Conservation (phyloP, 2,888 invertebrate genomes). For the Heterodera filipjevi region DNA sequence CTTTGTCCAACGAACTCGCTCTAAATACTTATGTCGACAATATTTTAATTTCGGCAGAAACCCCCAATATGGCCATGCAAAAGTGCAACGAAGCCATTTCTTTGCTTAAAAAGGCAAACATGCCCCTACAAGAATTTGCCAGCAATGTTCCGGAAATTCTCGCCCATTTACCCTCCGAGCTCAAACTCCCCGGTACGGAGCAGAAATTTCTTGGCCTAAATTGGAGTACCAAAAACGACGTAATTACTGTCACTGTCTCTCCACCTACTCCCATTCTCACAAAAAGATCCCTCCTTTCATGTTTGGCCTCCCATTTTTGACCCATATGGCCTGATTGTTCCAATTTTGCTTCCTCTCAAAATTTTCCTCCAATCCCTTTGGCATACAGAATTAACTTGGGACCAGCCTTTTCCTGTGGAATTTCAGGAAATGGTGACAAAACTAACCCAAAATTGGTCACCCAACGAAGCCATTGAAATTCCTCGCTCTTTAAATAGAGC, state of each 20-base stretch:
- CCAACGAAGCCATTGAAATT: not conserved
- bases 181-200: not conserved
- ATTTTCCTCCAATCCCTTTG: constrained; percentile 28
- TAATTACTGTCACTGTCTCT: not conserved
- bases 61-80: not conserved
- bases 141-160: not conserved
- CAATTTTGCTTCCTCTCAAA: constrained; percentile 26
- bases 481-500: not conserved
- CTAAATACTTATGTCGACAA: constrained; percentile 42
- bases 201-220: constrained; percentile 29
- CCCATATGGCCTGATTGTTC: constrained; percentile 32
- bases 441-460: not conserved
- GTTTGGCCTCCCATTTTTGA: constrained; percentile 33
- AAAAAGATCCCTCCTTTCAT: constrained; percentile 29
- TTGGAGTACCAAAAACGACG: constrained; percentile 21
- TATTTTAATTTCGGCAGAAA: constrained; percentile 19
- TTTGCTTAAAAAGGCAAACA: too few species aligned
- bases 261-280: constrained; percentile 7
- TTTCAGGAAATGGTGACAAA: constrained; percentile 13
- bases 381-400: constrained; percentile 23
- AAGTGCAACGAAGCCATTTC: too few species aligned
- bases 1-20: not conserved
- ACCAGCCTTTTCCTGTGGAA: constrained; percentile 15
- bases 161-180: constrained; percentile 16
- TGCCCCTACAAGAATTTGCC: not conserved